phyloP scores from a whole-genome alignment of 2,888 invertebrate species.

The Mimachlamys varia region DNA sequence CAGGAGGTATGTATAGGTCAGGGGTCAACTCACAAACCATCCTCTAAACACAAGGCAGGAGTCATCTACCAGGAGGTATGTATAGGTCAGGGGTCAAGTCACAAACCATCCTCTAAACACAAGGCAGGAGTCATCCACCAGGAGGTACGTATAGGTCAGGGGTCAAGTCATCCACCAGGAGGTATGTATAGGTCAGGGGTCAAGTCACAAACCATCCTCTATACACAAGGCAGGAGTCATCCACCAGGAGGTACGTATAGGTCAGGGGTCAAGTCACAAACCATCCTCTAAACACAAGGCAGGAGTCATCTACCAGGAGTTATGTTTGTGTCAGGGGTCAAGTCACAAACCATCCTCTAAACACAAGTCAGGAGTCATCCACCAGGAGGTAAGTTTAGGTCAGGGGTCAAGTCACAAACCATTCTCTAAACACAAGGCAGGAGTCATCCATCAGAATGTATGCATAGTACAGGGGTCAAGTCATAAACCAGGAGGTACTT shows the following conservation, averaged over 20 bases:
- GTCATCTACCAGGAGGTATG: no score
- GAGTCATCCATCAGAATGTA: not conserved
- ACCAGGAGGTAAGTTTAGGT: no score
- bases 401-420: conserved; percentile 47
- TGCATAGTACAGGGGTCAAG: conserved; percentile 46
- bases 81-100: conserved; percentile 37
- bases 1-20: conserved; percentile 53
- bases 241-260: conserved; percentile 37
- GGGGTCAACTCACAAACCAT: conserved; percentile 48
- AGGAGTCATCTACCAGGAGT: no score
- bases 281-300: no score
- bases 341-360: conserved; percentile 47
- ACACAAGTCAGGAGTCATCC: conserved; percentile 51
- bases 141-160: conserved; percentile 43
- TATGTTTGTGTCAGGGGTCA: conserved; percentile 46
- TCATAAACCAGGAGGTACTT: conserved; percentile 57
- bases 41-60: conserved; percentile 45
- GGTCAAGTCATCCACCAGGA: conserved; percentile 56
- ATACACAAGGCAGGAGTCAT: conserved; percentile 6
- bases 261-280: conserved; percentile 32
- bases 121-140: no score
- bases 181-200: conserved; percentile 49
- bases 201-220: conserved; percentile 52
- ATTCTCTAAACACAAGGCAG: conserved; percentile 49
- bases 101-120: no score